These are phyloP conservation scores for Lordiphosa andalusiaca DNA, from an alignment of 2,888 invertebrate genomes.

Conservation along the genomic window DNA sequence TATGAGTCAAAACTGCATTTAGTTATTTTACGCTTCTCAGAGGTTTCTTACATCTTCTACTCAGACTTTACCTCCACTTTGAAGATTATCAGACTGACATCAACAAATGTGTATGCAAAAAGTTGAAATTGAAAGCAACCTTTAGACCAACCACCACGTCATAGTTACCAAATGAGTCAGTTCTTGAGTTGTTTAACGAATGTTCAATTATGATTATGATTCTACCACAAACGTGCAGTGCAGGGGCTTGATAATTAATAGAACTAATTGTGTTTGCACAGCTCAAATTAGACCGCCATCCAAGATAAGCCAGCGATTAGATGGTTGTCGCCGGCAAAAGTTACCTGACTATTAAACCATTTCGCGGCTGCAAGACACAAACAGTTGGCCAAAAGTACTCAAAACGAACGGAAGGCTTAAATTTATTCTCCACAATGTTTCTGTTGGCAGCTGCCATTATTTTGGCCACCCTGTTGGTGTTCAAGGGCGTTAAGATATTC, in stretches of 20 bases:
- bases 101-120: too few species aligned
- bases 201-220: slow-evolving; percentile 11
- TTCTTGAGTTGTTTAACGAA: slow-evolving; percentile 13
- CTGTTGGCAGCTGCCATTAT: slow-evolving; percentile 59
- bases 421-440: slow-evolving; percentile 53
- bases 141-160: slow-evolving; percentile 54
- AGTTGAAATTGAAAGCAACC: slow-evolving; percentile 13
- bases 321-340: slow-evolving; percentile 31
- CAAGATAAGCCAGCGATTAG: slow-evolving; percentile 48
- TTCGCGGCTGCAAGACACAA: background rate
- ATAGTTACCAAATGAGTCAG: slow-evolving; percentile 39
- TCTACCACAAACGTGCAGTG: slow-evolving; percentile 9
- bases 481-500: slow-evolving; percentile 70
- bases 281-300: background rate
- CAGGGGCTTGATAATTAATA: slow-evolving; percentile 22
- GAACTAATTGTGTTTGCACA: slow-evolving; percentile 9
- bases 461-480: slow-evolving; percentile 62
- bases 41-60: too few species aligned
- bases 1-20: too few species aligned
- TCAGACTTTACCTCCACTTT: too few species aligned
- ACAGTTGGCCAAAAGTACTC: slow-evolving; percentile 25
- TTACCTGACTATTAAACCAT: slow-evolving; percentile 14
- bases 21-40: too few species aligned
- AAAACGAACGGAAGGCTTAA: slow-evolving; percentile 11
- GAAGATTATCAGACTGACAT: too few species aligned